Percentiles rank a stretch among this genome's conserved stretches.
Evolutionary conservation across 2,797 vertebrate species (phyloP).

Genomic region (Phalloptychus januarius): DNA sequence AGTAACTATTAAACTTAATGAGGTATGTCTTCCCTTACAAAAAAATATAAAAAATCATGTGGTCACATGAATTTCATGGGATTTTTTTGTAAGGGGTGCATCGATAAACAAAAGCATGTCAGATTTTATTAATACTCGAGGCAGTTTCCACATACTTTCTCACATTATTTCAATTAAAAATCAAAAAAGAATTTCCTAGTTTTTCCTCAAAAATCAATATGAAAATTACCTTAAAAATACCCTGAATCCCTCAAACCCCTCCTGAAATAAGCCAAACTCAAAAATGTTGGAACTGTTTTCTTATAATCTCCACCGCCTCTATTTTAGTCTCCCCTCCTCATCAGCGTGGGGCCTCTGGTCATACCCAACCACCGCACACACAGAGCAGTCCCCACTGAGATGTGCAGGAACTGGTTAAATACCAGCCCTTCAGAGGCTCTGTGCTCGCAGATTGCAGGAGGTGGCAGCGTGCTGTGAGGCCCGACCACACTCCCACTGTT

Average conservation of each 20-base stretch:
- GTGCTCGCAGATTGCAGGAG: conserved; percentile 69
- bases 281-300: conserved; percentile 14
- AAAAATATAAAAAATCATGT: too few relatives aligned
- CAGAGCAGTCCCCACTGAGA: conserved; percentile 65
- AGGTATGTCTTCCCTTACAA: not conserved
- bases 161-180: not conserved
- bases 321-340: conserved; percentile 23
- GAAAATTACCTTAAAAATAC: not conserved
- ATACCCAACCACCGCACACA: conserved; percentile 65
- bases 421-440: conserved; percentile 67
- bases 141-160: not conserved
- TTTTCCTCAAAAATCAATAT: not conserved
- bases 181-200: not conserved
- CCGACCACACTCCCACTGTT: conserved; percentile 73
- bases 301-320: conserved; percentile 36
- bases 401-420: conserved; percentile 67
- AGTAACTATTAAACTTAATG: not conserved
- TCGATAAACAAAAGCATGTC: not conserved
- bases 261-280: not conserved
- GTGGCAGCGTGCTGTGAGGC: conserved; percentile 69
- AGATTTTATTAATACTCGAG: not conserved
- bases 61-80: too few relatives aligned
- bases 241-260: not conserved
- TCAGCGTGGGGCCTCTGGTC: conserved; percentile 47
- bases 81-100: not conserved